Conservation (phyloP, 2,888 invertebrate species). For the Noctua comes region DNA sequence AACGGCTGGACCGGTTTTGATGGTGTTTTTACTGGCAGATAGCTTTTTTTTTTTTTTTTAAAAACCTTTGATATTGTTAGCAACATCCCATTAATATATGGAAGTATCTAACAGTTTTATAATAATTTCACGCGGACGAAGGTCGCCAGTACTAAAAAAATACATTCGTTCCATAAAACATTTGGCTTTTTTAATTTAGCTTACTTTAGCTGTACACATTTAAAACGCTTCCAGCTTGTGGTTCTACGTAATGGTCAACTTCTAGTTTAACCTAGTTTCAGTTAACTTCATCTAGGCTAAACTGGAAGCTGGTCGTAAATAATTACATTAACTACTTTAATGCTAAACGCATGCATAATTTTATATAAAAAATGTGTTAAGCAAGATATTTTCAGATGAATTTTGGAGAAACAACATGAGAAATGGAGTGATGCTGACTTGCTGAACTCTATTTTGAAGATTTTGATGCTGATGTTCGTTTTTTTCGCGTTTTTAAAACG, state of each 20-base stretch:
- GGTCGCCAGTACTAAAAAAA: neutral
- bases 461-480: neutral
- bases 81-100: too few relatives aligned
- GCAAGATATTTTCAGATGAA: neutral
- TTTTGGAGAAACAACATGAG: neutral
- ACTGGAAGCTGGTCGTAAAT: conserved; percentile 28
- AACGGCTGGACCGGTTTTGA: too few relatives aligned
- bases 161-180: neutral
- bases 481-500: neutral
- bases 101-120: too few relatives aligned
- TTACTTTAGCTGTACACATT: neutral
- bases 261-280: conserved; percentile 46
- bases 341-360: conserved; percentile 14
- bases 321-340: conserved; percentile 22
- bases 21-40: too few relatives aligned
- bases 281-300: conserved; percentile 34
- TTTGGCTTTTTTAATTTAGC: neutral
- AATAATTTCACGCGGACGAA: too few relatives aligned
- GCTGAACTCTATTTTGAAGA: neutral
- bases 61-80: too few relatives aligned
- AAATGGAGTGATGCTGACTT: neutral
- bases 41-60: too few relatives aligned
- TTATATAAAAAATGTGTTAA: neutral
- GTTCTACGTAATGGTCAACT: conserved; percentile 16
- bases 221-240: conserved; percentile 13